Evolutionary conservation across 2,113 vertebrate species (phyloP).

Genomic region (Hucho hucho): DNA sequence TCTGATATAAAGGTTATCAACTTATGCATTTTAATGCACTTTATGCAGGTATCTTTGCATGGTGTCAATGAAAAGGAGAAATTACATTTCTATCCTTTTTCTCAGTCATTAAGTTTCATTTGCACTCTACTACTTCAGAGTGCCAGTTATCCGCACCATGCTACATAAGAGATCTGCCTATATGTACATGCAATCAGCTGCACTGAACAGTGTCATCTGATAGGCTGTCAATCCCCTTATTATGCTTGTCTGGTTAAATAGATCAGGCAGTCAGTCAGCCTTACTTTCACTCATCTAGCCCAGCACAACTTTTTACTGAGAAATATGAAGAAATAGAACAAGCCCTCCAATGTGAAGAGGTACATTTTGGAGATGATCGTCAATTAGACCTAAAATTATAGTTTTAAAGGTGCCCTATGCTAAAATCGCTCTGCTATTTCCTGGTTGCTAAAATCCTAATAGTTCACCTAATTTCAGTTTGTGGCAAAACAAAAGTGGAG

Average conservation of each 20-base stretch:
- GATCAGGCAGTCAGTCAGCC: constrained; percentile 50
- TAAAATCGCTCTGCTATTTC: background rate
- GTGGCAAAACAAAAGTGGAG: no score
- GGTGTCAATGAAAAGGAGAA: background rate
- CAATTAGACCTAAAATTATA: constrained; percentile 19
- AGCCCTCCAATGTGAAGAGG: background rate
- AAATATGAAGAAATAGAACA: background rate
- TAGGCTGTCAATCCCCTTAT: constrained; percentile 63
- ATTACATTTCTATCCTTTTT: background rate
- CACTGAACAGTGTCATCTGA: constrained; percentile 62
- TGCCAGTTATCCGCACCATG: constrained; percentile 23
- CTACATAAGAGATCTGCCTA: constrained; percentile 30
- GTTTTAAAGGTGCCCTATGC: no score
- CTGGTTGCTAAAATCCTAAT: background rate
- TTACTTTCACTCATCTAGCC: background rate
- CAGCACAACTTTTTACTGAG: constrained; percentile 31
- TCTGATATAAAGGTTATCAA: background rate
- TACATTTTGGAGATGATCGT: background rate
- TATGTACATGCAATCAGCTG: constrained; percentile 50
- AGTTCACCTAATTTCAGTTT: no score
- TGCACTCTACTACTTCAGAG: constrained; percentile 10
- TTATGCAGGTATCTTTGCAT: background rate
- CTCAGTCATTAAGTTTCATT: background rate
- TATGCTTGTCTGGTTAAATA: constrained; percentile 61
- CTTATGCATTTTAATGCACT: background rate